A percentile compares a stretch with the other conserved stretches of the same genome.
Conservation (phyloP, 2,888 invertebrate genomes). For the Himalopsyche kuldschensis region DNA sequence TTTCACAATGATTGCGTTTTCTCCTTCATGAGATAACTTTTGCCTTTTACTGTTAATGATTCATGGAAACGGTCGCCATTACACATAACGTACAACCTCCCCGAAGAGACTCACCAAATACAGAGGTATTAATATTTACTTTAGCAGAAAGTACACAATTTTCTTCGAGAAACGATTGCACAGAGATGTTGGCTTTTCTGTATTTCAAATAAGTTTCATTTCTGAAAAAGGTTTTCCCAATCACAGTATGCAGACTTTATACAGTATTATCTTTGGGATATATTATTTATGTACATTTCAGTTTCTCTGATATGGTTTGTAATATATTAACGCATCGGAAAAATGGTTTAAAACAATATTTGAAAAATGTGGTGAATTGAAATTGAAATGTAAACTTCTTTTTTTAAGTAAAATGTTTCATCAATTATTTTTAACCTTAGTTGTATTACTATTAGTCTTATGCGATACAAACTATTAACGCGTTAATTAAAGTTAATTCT, state of each 20-base stretch:
- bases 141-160: background rate
- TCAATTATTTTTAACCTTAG: no score
- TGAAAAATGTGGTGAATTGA: no score
- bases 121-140: background rate
- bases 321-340: no score
- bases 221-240: background rate
- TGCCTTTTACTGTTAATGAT: constrained; percentile 19
- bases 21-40: background rate
- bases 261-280: background rate
- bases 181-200: background rate
- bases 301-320: no score
- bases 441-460: no score
- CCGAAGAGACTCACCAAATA: background rate
- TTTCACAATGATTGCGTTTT: background rate
- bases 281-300: no score
- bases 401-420: no score
- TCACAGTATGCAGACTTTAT: background rate
- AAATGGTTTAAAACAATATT: no score
- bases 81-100: background rate
- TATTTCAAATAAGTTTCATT: background rate
- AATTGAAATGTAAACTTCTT: no score
- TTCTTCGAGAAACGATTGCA: background rate
- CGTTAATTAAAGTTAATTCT: no score
- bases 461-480: no score
- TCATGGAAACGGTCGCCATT: background rate